These are phyloP conservation scores for Crioceris asparagi DNA, from an alignment of 2,888 invertebrate species.

Conservation along the genomic window DNA sequence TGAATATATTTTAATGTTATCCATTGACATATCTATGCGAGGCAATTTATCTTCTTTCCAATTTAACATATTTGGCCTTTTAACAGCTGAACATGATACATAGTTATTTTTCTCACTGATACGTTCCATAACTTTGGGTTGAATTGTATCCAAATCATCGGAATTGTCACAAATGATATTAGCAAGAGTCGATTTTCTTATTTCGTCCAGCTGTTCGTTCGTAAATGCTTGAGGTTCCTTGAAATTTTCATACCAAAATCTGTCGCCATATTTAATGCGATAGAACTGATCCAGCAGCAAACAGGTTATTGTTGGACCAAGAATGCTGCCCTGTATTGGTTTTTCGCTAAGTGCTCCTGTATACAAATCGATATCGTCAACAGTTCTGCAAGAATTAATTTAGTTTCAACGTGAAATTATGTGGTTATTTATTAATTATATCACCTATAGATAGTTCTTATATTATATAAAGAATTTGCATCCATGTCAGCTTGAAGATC, in stretches of 20 bases:
- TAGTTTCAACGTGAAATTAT: background rate
- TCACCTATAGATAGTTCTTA: slow-evolving; percentile 54
- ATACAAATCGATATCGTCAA: slow-evolving; percentile 82
- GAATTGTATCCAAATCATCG: slow-evolving; percentile 51
- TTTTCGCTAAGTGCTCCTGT: slow-evolving; percentile 78
- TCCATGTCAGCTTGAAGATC: slow-evolving; percentile 58
- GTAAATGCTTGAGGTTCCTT: slow-evolving; percentile 56
- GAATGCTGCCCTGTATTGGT: slow-evolving; percentile 56
- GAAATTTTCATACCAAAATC: slow-evolving; percentile 79
- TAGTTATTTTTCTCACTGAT: slow-evolving; percentile 44
- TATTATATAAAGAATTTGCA: slow-evolving; percentile 48
- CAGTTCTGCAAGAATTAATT: slow-evolving; percentile 38
- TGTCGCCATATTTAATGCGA: slow-evolving; percentile 68
- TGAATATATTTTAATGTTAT: too few species aligned
- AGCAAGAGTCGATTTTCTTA: slow-evolving; percentile 65
- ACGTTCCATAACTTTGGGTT: slow-evolving; percentile 60
- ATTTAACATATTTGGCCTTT: slow-evolving; percentile 37
- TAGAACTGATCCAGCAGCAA: slow-evolving; percentile 78
- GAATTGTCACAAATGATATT: slow-evolving; percentile 69
- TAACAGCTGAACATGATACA: slow-evolving; percentile 53
- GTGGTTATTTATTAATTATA: background rate
- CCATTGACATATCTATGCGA: too few species aligned
- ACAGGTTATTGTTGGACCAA: slow-evolving; percentile 80
- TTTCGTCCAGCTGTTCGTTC: slow-evolving; percentile 65
- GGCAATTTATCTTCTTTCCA: slow-evolving; percentile 24